A percentile compares a stretch with the other conserved stretches of the same genome.
phyloP scores from a whole-genome alignment of 2,888 invertebrate species.

The Dicycla oo region DNA sequence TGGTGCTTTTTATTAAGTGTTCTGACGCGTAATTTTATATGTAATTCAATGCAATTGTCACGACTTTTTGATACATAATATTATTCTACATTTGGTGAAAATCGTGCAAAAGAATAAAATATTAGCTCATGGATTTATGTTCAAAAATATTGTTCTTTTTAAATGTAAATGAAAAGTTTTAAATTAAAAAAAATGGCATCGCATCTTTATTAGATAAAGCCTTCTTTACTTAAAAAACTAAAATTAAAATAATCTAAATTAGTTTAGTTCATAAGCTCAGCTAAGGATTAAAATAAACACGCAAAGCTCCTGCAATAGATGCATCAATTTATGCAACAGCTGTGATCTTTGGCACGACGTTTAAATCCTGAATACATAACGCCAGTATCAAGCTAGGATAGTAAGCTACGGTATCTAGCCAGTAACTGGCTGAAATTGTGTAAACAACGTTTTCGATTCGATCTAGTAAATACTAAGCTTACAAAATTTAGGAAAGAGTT shows the following conservation, averaged over 20 bases:
- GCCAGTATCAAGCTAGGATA: conserved; percentile 30
- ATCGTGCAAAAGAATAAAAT: background rate
- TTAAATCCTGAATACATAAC: conserved; percentile 44
- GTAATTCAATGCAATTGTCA: background rate
- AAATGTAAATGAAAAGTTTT: background rate
- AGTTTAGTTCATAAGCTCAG: background rate
- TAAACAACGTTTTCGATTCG: conserved; percentile 32
- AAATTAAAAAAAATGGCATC: background rate
- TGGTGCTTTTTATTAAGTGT: background rate
- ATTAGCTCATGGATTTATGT: background rate
- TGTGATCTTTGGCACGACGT: conserved; percentile 34
- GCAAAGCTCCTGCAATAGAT: conserved; percentile 20
- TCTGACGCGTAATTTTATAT: background rate
- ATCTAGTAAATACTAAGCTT: conserved; percentile 28
- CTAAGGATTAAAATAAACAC: background rate
- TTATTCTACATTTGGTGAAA: background rate
- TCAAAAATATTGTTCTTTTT: background rate
- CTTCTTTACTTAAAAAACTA: background rate
- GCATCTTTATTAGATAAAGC: background rate
- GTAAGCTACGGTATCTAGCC: conserved; percentile 31
- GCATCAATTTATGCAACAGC: conserved; percentile 18
- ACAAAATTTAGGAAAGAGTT: background rate
- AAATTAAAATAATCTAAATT: background rate
- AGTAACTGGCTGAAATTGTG: conserved; percentile 32
- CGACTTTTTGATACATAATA: background rate